A percentile compares a stretch with the other conserved stretches of the same genome.
Evolutionary conservation across 2,113 vertebrate species (phyloP).

Genomic region (Rhombomys opimus): DNA sequence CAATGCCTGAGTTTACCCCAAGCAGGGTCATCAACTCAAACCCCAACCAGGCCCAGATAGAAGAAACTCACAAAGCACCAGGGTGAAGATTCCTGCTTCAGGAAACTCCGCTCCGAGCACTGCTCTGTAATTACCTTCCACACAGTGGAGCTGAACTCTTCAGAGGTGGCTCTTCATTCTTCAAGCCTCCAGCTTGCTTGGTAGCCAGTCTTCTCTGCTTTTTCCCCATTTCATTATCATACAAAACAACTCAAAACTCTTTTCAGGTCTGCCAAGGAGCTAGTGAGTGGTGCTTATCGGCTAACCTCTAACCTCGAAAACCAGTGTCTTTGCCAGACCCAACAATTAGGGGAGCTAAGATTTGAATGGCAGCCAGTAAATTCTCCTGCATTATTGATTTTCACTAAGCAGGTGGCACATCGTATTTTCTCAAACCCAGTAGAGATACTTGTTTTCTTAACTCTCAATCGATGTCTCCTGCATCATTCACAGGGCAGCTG

Average conservation of each 20-base stretch:
- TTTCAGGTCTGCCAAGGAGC: not conserved
- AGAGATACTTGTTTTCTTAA: constrained; percentile 71
- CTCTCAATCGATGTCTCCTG: constrained; percentile 37
- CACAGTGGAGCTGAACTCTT: not conserved
- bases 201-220: not conserved
- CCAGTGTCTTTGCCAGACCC: not conserved
- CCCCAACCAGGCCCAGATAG: not conserved
- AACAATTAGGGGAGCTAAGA: constrained; percentile 19
- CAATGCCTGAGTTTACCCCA: not conserved
- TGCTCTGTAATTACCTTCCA: not conserved
- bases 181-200: not conserved
- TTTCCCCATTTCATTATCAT: not conserved
- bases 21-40: constrained; percentile 43
- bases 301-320: constrained; percentile 27
- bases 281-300: not conserved
- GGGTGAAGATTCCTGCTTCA: not conserved
- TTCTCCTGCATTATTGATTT: constrained; percentile 73
- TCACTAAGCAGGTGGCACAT: constrained; percentile 61
- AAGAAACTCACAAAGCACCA: not conserved
- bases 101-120: not conserved
- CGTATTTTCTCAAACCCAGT: constrained; percentile 70
- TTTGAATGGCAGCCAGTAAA: constrained; percentile 65
- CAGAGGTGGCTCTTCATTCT: not conserved
- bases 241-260: constrained; percentile 48
- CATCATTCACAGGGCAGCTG: constrained; percentile 7